phyloP scores from a whole-genome alignment of 2,888 invertebrate species.

The Ennomos erosarius region DNA sequence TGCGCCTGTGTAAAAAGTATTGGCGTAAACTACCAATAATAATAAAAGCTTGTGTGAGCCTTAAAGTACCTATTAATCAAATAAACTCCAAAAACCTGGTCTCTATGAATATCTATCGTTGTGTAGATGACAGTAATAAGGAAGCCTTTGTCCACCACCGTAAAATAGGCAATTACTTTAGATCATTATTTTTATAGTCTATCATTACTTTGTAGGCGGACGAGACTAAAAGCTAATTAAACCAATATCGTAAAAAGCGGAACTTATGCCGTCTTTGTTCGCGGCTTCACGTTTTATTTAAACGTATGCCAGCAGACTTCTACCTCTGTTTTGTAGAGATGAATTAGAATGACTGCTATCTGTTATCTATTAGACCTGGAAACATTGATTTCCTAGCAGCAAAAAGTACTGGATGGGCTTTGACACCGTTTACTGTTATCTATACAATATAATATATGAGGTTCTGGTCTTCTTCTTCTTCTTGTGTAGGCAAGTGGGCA shows the following conservation, averaged over 20 bases:
- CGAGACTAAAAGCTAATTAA: slow-evolving; percentile 35
- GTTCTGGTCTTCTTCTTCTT: too few relatives aligned
- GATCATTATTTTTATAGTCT: slow-evolving; percentile 48
- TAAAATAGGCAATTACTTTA: slow-evolving; percentile 48
- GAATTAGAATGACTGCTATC: too few relatives aligned
- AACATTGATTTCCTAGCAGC: too few relatives aligned
- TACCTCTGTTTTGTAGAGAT: neutral
- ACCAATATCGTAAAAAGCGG: slow-evolving; percentile 35
- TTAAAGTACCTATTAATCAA: neutral
- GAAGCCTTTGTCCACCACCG: slow-evolving; percentile 41
- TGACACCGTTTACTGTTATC: too few relatives aligned
- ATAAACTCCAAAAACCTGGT: slow-evolving; percentile 14
- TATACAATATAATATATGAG: too few relatives aligned
- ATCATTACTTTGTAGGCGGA: slow-evolving; percentile 38
- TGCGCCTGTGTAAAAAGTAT: too few relatives aligned
- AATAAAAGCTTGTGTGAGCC: neutral
- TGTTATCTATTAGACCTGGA: too few relatives aligned
- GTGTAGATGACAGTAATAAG: slow-evolving; percentile 37
- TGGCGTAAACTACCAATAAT: too few relatives aligned
- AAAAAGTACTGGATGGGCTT: too few relatives aligned
- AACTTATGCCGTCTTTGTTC: slow-evolving; percentile 27
- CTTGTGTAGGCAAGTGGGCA: too few relatives aligned
- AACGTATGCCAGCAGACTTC: slow-evolving; percentile 9
- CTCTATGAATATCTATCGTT: slow-evolving; percentile 28
- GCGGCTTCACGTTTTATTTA: slow-evolving; percentile 22